Base-by-base conservation (phyloP, 2,113 vertebrate genomes). In the Halichoeres trimaculatus region DNA sequence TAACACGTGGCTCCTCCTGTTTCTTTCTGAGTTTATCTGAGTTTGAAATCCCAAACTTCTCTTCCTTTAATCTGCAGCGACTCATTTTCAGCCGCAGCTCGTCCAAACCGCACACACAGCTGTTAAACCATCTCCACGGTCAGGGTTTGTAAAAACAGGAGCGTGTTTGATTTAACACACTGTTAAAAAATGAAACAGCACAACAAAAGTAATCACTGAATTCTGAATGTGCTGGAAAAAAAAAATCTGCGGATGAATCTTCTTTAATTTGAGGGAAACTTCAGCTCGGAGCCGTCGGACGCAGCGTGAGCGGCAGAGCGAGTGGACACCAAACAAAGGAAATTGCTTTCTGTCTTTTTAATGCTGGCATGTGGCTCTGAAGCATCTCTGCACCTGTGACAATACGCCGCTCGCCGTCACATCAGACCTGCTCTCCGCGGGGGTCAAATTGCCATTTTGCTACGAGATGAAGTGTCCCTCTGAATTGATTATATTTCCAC, bases 361-460 rank as follows among this genome's bases (percentile, higher is more conserved):
- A 90, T 89, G 87, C 78, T 41, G 84, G 74, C 89, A 64, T 89
- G 90, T 53, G 73, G 90, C 41, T 90, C 60, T 2, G 61, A 16
- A 71, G 83, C 75, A 76, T 88, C 62, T 85, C 70, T 87, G 88
- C 91, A 92, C 90, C 90, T 92, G 90, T 85, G 91, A 91, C 90
- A 89, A 74, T 64, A 34, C 83, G 48, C 73, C 77, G 20, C 82
- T 88, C 84, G 19, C 73, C 52, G 78, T 81, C 85, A 71, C 70
- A 78, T 81, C 76, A 63, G 83, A 74, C 78, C 74, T 19, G 60
- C 81, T 68, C 90, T 83, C 88, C 11, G 80, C 84, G 30, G 87
- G 91, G 88, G 91, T 90, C 88, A 92, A 91, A 92, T 91, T 92
- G 90, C 61, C 89, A 88, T 87, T 88, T 91, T 87, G 79, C 83